Evolutionary conservation across 2,113 vertebrate genomes (phyloP).

Genomic region (Natator depressus): DNA sequence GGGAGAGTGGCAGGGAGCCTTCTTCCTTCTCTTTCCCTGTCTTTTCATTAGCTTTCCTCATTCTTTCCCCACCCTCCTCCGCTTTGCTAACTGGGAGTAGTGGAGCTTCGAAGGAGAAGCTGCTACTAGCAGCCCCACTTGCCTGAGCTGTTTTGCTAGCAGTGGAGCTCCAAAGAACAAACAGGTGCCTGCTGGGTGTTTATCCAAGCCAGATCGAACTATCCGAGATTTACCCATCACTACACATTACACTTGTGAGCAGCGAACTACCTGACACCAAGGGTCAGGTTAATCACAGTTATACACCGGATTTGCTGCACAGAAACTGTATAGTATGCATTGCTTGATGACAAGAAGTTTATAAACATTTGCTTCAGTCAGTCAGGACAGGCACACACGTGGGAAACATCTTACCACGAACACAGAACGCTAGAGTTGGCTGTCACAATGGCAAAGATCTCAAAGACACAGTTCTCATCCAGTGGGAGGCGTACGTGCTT

Average conservation of each 20-base stretch:
- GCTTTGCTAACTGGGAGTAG: neutral
- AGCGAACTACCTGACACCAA: neutral
- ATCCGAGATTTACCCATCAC: neutral
- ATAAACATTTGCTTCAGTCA: neutral
- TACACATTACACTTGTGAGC: neutral
- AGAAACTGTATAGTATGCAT: neutral
- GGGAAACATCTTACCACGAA: neutral
- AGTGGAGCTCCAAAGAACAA: neutral
- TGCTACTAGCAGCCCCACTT: neutral
- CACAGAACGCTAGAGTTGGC: neutral
- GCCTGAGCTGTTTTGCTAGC: neutral
- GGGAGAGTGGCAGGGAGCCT: fast-evolving
- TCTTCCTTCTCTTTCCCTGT: neutral
- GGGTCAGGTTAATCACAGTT: neutral
- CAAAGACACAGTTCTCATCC: neutral
- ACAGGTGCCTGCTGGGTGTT: neutral
- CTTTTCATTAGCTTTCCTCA: neutral
- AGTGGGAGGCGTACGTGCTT: neutral
- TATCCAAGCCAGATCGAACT: neutral
- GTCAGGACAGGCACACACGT: neutral
- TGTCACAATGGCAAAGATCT: neutral
- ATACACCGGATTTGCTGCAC: neutral
- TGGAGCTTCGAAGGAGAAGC: neutral
- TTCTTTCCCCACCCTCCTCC: neutral
- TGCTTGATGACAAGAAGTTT: neutral